Percentiles rank a stretch among this genome's conserved stretches.
These are phyloP conservation scores for Brachypalpus laphriformis DNA, from an alignment of 2,888 invertebrate species.

Conservation along the genomic window DNA sequence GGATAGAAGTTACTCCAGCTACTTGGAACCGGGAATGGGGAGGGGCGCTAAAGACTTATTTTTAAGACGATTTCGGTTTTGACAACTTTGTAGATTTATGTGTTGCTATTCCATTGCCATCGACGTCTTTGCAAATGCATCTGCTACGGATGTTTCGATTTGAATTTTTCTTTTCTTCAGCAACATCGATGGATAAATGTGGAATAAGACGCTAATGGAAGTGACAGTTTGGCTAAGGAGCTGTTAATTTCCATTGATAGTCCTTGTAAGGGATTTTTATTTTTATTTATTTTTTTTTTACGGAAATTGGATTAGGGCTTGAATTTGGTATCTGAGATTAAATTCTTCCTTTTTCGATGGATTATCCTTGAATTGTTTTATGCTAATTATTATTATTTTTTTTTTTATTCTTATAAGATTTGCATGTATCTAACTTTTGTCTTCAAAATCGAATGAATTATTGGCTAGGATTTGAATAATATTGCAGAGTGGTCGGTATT, in stretches of 20 bases:
- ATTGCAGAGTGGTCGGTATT: too few species aligned
- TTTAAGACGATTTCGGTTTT: conserved; percentile 53
- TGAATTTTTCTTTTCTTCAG: not conserved
- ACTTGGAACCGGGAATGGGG: not conserved
- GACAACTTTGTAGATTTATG: conserved; percentile 40
- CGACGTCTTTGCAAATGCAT: conserved; percentile 29
- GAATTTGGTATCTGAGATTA: not conserved
- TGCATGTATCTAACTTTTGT: too few species aligned
- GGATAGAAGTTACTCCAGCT: not conserved
- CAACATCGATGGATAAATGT: conserved; percentile 14
- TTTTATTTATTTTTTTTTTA: not conserved
- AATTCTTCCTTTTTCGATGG: not conserved
- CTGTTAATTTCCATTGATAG: conserved; percentile 15
- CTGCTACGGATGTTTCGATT: conserved; percentile 20
- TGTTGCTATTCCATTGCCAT: conserved; percentile 14
- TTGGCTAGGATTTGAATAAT: too few species aligned
- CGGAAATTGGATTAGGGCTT: conserved; percentile 6
- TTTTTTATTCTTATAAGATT: too few species aligned
- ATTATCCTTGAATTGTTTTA: conserved; percentile 5
- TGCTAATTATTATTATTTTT: not conserved
- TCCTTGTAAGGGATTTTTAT: not conserved
- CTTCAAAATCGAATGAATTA: too few species aligned
- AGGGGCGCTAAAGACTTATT: conserved; percentile 17
- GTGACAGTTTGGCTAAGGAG: conserved; percentile 1
- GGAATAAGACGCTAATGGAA: conserved; percentile 28